A percentile compares a stretch with the other conserved stretches of the same genome.
These are phyloP conservation scores for Nycticebus coucang DNA, from an alignment of 2,113 vertebrate genomes.

Conservation along the genomic window DNA sequence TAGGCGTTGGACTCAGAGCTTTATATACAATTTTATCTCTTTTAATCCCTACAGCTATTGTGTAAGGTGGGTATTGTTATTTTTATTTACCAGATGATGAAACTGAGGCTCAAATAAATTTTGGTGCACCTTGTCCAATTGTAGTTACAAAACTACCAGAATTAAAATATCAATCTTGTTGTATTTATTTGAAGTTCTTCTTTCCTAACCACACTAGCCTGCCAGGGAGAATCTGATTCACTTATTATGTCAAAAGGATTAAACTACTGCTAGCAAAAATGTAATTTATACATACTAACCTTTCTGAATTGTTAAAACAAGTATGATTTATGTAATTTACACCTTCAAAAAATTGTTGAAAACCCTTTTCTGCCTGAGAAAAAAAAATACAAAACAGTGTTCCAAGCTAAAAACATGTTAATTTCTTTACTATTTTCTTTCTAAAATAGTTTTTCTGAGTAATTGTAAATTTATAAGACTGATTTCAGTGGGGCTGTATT, in stretches of 20 bases:
- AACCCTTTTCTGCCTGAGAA: slow-evolving; percentile 25
- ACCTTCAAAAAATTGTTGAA: slow-evolving; percentile 27
- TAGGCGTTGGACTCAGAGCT: background rate
- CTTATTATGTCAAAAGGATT: slow-evolving; percentile 18
- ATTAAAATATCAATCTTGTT: background rate
- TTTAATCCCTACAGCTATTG: slow-evolving; percentile 40
- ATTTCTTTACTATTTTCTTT: slow-evolving; percentile 7
- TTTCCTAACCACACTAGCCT: background rate
- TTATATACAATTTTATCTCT: slow-evolving; percentile 12
- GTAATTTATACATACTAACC: background rate
- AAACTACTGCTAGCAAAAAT: slow-evolving; percentile 28
- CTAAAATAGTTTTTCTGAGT: slow-evolving; percentile 45
- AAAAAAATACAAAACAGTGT: background rate
- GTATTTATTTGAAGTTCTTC: slow-evolving; percentile 3
- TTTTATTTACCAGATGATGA: slow-evolving; percentile 53
- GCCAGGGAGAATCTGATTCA: background rate
- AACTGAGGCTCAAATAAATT: slow-evolving; percentile 36
- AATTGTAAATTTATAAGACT: background rate
- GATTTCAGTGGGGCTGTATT: slow-evolving; percentile 47
- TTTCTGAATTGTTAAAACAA: slow-evolving; percentile 20
- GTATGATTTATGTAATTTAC: background rate
- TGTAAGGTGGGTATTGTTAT: background rate
- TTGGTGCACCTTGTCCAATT: slow-evolving; percentile 15
- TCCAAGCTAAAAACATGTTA: slow-evolving; percentile 38
- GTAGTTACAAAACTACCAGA: background rate